phyloP scores from a whole-genome alignment of 2,888 invertebrate genomes.

The Tridacna gigas region DNA sequence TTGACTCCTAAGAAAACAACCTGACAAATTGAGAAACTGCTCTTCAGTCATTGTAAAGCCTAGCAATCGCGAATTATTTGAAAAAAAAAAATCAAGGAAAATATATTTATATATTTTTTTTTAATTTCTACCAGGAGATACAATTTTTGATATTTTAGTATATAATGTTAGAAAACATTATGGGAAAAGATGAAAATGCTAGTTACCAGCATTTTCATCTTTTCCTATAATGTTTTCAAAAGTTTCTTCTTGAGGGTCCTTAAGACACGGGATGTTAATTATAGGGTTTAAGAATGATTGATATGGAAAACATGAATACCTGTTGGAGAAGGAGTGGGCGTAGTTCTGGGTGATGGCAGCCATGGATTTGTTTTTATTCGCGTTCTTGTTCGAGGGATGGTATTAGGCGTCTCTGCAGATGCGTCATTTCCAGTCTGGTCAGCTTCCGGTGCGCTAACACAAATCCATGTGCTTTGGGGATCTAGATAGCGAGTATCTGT shows the following conservation, averaged over 20 bases:
- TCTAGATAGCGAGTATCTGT: neutral
- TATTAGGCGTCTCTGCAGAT: conserved; percentile 51
- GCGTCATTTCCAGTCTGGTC: neutral
- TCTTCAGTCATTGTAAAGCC: too few species aligned
- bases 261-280: neutral
- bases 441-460: conserved; percentile 7
- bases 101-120: too few species aligned
- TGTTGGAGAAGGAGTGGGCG: conserved; percentile 59
- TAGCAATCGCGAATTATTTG: too few species aligned
- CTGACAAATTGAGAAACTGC: too few species aligned
- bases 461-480: neutral
- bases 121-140: too few species aligned
- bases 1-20: too few species aligned
- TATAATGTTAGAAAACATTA: neutral
- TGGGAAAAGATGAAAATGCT: neutral
- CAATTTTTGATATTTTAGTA: too few species aligned
- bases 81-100: too few species aligned
- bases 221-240: neutral
- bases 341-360: conserved; percentile 77
- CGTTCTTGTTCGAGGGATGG: conserved; percentile 70
- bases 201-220: neutral
- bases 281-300: neutral
- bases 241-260: too few species aligned
- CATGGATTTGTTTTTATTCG: conserved; percentile 81
- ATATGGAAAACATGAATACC: conserved; percentile 30